Evolutionary conservation across 2,888 invertebrate genomes (phyloP).

Genomic region (Patella pellucida): DNA sequence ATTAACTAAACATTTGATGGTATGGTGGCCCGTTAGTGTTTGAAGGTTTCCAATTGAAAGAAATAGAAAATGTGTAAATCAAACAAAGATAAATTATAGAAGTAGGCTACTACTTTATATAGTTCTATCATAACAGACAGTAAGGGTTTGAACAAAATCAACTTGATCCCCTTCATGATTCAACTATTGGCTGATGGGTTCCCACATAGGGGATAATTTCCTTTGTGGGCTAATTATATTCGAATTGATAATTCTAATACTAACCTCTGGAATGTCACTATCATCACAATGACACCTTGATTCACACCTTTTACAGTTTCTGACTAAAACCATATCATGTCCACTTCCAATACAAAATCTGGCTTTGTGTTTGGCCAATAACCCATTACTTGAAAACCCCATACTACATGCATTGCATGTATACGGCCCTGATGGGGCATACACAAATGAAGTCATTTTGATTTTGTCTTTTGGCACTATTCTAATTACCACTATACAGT

Average conservation of each 20-base stretch:
- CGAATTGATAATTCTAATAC: not conserved
- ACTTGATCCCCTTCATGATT: no score
- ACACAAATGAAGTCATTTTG: not conserved
- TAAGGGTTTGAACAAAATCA: no score
- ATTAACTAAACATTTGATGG: no score
- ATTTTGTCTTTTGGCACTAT: not conserved
- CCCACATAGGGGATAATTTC: no score
- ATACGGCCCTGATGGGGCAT: constrained; percentile 3
- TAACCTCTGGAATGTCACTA: not conserved
- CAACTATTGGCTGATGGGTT: no score
- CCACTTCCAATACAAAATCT: not conserved
- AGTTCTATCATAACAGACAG: no score
- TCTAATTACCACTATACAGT: not conserved
- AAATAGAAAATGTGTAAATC: no score
- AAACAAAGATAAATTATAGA: no score
- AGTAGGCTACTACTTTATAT: no score
- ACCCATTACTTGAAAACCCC: not conserved
- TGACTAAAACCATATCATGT: not conserved
- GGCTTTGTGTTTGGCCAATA: constrained; percentile 2
- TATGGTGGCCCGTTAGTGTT: no score
- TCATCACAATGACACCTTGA: not conserved
- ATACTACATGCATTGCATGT: not conserved
- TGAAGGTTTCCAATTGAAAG: no score
- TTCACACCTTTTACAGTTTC: not conserved
- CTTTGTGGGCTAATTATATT: no score